Evolutionary conservation across 2,797 vertebrate species (phyloP).

Genomic region (Cossypha dichroa): DNA sequence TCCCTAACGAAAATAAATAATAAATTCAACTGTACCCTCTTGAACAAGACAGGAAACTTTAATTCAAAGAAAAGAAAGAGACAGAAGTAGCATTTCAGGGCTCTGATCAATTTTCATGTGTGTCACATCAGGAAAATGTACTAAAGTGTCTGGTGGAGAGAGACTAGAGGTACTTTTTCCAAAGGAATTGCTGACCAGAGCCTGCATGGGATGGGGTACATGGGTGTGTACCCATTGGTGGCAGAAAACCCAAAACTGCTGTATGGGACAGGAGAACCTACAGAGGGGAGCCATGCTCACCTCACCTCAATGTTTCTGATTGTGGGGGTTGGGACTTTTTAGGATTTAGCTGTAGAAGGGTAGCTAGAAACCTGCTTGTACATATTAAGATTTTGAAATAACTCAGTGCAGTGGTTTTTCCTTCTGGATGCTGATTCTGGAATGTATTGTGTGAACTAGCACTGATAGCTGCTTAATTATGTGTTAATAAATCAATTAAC

Average conservation of each 20-base stretch:
- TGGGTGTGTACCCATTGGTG: too few relatives aligned
- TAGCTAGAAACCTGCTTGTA: not conserved
- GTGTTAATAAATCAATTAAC: conserved; percentile 12
- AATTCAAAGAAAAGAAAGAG: not conserved
- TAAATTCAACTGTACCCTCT: not conserved
- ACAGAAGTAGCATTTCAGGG: not conserved
- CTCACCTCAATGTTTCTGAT: fast-evolving
- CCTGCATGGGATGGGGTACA: too few relatives aligned
- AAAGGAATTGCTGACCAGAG: too few relatives aligned
- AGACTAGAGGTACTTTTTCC: too few relatives aligned
- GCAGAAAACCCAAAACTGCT: too few relatives aligned
- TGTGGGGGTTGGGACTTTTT: fast-evolving
- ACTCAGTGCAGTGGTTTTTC: not conserved
- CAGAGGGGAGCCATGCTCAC: fast-evolving
- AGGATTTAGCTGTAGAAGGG: not conserved
- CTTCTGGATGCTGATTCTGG: not conserved
- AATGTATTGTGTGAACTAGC: not conserved
- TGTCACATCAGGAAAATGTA: fast-evolving
- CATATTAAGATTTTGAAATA: not conserved
- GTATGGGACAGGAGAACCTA: not conserved
- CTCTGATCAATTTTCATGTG: fast-evolving
- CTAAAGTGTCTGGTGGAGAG: not conserved
- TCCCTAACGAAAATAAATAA: conserved; percentile 9
- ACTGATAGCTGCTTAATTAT: conserved; percentile 1
- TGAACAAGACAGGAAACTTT: not conserved